phyloP scores from a whole-genome alignment of 2,113 vertebrate species.

The Irena cyanogastra region DNA sequence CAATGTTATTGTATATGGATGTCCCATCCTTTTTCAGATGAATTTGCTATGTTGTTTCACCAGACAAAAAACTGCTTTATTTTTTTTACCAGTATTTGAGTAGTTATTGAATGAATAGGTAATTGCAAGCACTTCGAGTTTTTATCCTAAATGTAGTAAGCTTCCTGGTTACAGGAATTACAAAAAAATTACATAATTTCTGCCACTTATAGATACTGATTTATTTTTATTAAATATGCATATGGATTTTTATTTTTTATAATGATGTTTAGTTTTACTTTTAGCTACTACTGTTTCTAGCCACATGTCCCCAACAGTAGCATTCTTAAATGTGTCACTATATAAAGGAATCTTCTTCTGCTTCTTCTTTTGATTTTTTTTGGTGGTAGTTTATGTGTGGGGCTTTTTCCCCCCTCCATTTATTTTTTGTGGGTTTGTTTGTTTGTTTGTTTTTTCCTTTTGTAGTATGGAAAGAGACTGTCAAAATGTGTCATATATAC shows the following conservation, averaged over 20 bases:
- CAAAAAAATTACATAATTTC: background rate
- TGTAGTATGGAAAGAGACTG: background rate
- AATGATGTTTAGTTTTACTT: background rate
- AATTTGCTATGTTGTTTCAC: background rate
- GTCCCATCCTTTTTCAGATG: background rate
- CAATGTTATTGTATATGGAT: background rate
- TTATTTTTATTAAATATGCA: background rate
- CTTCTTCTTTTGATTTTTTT: background rate
- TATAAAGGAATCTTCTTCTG: background rate
- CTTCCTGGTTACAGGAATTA: background rate
- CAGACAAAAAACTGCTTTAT: background rate
- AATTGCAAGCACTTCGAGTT: background rate
- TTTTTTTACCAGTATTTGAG: background rate
- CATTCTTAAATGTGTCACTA: background rate
- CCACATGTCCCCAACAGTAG: background rate
- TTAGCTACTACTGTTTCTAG: background rate
- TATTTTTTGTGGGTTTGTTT: background rate
- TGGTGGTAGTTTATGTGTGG: background rate
- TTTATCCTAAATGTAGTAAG: background rate
- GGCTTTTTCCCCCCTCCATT: fast-evolving
- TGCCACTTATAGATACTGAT: background rate
- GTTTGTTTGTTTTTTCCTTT: background rate
- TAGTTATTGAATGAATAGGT: background rate
- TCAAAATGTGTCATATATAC: background rate
- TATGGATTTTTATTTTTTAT: background rate